These are phyloP conservation scores for Pseudanteris insignis DNA, from an alignment of 2,888 invertebrate species.

Conservation along the genomic window DNA sequence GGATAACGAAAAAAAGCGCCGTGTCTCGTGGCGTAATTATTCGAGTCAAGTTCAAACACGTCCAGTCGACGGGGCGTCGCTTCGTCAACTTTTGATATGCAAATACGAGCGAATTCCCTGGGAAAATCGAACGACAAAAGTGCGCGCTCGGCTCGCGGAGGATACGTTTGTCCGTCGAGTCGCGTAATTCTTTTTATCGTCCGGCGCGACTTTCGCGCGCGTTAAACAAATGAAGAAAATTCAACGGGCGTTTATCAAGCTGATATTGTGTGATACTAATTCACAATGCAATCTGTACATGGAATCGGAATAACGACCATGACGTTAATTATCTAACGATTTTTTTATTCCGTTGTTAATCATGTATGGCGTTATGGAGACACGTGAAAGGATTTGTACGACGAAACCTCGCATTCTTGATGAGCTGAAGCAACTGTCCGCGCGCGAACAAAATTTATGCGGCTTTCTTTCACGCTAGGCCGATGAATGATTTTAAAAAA, in stretches of 20 bases:
- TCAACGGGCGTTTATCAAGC: slow-evolving; percentile 3
- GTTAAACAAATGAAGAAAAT: slow-evolving; percentile 10
- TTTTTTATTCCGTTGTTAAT: slow-evolving; percentile 14
- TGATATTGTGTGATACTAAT: slow-evolving; percentile 20
- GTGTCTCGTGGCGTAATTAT: slow-evolving; percentile 41
- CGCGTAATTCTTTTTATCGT: too few relatives aligned
- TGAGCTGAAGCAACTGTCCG: not conserved
- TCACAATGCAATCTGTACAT: slow-evolving; percentile 16
- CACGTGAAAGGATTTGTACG: slow-evolving; percentile 18
- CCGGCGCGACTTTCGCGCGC: not conserved
- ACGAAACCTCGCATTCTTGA: slow-evolving; percentile 12
- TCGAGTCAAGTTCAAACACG: slow-evolving; percentile 43
- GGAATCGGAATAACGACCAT: slow-evolving; percentile 19
- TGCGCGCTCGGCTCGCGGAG: too few relatives aligned
- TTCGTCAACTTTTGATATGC: slow-evolving; percentile 43
- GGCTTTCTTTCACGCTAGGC: too few relatives aligned
- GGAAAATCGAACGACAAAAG: too few relatives aligned
- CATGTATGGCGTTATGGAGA: slow-evolving; percentile 8
- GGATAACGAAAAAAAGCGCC: slow-evolving; percentile 14
- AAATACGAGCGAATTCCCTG: too few relatives aligned
- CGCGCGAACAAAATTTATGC: too few relatives aligned
- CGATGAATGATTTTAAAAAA: too few relatives aligned
- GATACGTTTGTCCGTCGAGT: too few relatives aligned
- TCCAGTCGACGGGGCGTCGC: slow-evolving; percentile 31
- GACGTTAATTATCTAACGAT: slow-evolving; percentile 25